Percentiles rank a stretch among this genome's conserved stretches.
phyloP scores from a whole-genome alignment of 92 coral and sea anemone species.

The Palythoa heliodiscus region DNA sequence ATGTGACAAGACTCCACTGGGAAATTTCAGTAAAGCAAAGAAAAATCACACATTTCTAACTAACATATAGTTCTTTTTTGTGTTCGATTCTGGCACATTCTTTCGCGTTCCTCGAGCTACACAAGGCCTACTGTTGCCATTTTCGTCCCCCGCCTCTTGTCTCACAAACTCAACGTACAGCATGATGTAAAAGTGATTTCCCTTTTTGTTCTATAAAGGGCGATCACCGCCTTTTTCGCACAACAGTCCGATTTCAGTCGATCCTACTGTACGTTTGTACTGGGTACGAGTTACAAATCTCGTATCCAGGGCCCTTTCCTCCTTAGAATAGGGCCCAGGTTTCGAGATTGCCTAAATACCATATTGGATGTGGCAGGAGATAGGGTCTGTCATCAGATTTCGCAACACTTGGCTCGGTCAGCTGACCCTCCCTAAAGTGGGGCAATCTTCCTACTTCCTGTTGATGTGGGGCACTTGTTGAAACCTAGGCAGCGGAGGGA shows the following conservation, averaged over 20 bases:
- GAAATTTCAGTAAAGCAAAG: too few species aligned
- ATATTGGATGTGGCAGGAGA: conserved; percentile 64
- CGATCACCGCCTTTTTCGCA: too few species aligned
- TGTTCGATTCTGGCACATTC: too few species aligned
- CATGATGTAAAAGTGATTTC: too few species aligned
- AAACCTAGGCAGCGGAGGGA: conserved; percentile 9
- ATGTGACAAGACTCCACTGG: too few species aligned
- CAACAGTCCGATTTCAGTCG: neutral
- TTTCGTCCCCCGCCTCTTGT: too few species aligned
- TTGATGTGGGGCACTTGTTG: conserved; percentile 24
- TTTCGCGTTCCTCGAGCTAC: too few species aligned
- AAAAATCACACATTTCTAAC: too few species aligned
- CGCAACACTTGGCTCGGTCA: neutral
- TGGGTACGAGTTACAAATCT: neutral
- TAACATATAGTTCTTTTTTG: too few species aligned
- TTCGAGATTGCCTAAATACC: conserved; percentile 22
- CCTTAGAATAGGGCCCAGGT: neutral
- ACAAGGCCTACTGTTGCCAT: too few species aligned
- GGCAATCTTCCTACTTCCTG: conserved; percentile 43
- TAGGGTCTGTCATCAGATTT: conserved; percentile 31
- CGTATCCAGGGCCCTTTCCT: neutral
- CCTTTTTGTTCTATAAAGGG: too few species aligned
- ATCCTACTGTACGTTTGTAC: neutral
- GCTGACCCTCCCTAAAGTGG: conserved; percentile 29
- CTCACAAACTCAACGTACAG: too few species aligned